phyloP scores from a whole-genome alignment of 2,797 vertebrate genomes.

The Takifugu rubripes region DNA sequence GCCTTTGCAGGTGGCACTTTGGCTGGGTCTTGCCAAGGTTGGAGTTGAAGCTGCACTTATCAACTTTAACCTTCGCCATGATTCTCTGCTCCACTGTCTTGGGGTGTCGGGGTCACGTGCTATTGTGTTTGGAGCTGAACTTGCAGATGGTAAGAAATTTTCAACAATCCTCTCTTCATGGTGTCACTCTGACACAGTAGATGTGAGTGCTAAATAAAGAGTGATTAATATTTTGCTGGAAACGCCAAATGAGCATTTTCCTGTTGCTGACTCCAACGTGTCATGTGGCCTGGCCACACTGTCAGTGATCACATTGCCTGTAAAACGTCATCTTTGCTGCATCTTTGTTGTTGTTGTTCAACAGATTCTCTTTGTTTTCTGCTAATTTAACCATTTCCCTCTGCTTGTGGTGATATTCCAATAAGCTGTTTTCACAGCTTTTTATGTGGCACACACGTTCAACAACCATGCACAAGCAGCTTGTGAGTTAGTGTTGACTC shows the following conservation, averaged over 20 bases:
- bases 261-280: background rate
- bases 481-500: constrained; percentile 19
- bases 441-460: background rate
- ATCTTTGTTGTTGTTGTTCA: constrained; percentile 2
- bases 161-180: background rate
- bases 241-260: background rate
- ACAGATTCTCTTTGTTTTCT: constrained; percentile 2
- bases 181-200: background rate
- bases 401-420: background rate
- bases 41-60: constrained; percentile 87
- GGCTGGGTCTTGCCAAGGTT: constrained; percentile 87
- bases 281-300: constrained; percentile 11
- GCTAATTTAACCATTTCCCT: background rate
- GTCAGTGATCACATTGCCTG: background rate
- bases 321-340: background rate
- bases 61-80: constrained; percentile 85
- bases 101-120: constrained; percentile 78
- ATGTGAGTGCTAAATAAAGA: background rate
- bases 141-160: constrained; percentile 77
- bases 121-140: constrained; percentile 86
- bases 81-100: constrained; percentile 84
- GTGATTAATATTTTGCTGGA: constrained; percentile 4
- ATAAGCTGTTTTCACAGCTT: background rate
- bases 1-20: constrained; percentile 85
- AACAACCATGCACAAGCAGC: background rate